Evolutionary conservation across 2,888 invertebrate genomes (phyloP).

Genomic region (Drosophila multiciliata): DNA sequence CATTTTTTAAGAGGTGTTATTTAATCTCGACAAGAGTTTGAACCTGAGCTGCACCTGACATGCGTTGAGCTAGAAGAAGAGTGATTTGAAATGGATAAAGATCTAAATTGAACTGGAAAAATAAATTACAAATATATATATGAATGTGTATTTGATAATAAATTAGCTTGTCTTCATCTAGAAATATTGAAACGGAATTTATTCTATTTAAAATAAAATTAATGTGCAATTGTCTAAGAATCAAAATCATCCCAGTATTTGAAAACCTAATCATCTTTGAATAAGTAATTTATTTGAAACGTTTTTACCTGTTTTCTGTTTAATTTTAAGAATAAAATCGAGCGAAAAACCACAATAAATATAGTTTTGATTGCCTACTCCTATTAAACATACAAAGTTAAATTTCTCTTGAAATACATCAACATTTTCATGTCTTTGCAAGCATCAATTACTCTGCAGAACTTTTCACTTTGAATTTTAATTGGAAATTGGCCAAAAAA

Average conservation of each 20-base stretch:
- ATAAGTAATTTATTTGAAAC: not conserved
- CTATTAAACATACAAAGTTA: slow-evolving; percentile 23
- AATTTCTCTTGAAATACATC: slow-evolving; percentile 34
- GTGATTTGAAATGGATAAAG: not conserved
- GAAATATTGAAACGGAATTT: rapidly evolving
- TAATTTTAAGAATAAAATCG: not conserved
- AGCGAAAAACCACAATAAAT: not conserved
- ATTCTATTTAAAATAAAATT: not conserved
- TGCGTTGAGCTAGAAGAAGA: slow-evolving; percentile 9
- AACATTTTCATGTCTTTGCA: not conserved
- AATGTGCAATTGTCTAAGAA: not conserved
- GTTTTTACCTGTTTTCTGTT: not conserved
- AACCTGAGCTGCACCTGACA: slow-evolving; percentile 1
- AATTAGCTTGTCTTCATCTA: not conserved
- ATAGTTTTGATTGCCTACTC: slow-evolving; percentile 1
- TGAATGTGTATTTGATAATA: not conserved
- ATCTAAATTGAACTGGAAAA: not conserved
- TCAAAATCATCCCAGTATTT: not conserved
- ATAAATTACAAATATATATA: not conserved
- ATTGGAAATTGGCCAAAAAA: slow-evolving; percentile 50
- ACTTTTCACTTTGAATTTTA: slow-evolving; percentile 51
- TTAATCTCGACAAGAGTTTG: not conserved
- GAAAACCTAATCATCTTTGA: not conserved
- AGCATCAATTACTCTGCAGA: slow-evolving; percentile 26
- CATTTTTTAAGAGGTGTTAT: not conserved